Conservation (phyloP, 2,113 vertebrate species). For the Ranitomeya imitator region DNA sequence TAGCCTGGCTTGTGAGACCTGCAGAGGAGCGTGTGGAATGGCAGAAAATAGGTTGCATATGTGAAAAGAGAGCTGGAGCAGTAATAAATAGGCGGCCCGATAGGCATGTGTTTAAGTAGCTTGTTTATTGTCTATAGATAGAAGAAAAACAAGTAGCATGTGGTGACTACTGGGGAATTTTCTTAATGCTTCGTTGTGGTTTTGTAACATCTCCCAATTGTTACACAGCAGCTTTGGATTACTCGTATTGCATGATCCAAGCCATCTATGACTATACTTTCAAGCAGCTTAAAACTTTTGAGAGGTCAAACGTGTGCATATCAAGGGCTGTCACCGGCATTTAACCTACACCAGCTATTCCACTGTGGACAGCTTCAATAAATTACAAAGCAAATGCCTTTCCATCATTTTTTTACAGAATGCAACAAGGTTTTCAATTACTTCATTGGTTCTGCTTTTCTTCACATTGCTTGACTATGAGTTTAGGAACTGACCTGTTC, state of each 20-base stretch:
- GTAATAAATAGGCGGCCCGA: slow-evolving; percentile 31
- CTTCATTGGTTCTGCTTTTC: not conserved
- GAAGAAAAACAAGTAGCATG: slow-evolving; percentile 44
- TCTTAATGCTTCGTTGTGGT: slow-evolving; percentile 26
- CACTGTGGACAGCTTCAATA: not conserved
- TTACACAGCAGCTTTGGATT: slow-evolving; percentile 41
- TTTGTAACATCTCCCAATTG: slow-evolving; percentile 34
- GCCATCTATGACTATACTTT: slow-evolving; percentile 6
- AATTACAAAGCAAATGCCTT: not conserved
- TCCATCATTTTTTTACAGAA: not conserved
- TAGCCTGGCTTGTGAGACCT: slow-evolving; percentile 25
- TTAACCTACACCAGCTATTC: not conserved
- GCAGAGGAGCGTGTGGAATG: not conserved
- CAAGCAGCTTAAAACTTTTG: not conserved
- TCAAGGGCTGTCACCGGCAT: not conserved
- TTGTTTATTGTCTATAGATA: slow-evolving; percentile 53
- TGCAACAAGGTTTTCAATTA: not conserved
- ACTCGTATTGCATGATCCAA: not conserved
- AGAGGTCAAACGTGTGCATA: slow-evolving; percentile 13
- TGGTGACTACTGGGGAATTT: slow-evolving; percentile 46
- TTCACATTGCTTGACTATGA: not conserved
- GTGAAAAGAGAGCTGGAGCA: not conserved
- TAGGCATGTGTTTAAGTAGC: slow-evolving; percentile 45
- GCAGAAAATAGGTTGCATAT: slow-evolving; percentile 20
- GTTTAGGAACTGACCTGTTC: not conserved